Evolutionary conservation across 2,888 invertebrate species (phyloP).

Genomic region (Epirrita christyi): DNA sequence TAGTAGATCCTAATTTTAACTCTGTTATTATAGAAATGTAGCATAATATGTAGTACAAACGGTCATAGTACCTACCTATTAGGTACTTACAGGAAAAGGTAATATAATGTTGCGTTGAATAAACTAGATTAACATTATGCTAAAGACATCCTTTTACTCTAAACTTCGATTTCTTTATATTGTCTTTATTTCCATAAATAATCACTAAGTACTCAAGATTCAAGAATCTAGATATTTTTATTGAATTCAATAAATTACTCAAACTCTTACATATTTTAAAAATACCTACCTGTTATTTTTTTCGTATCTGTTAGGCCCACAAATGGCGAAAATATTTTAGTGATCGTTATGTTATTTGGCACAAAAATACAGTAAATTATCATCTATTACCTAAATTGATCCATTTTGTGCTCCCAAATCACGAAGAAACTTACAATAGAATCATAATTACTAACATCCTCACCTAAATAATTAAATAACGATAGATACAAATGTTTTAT

Average conservation of each 20-base stretch:
- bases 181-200: conserved; percentile 49
- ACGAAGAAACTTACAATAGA: conserved; percentile 38
- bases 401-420: conserved; percentile 68
- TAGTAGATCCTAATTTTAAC: too few species aligned
- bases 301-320: conserved; percentile 8
- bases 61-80: background rate
- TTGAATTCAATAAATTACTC: too few species aligned
- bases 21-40: too few species aligned
- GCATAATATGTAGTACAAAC: too few species aligned
- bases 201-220: too few species aligned
- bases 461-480: conserved; percentile 21
- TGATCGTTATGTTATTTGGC: conserved; percentile 44
- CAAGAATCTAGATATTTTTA: too few species aligned
- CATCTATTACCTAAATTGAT: conserved; percentile 49
- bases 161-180: conserved; percentile 50
- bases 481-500: too few species aligned
- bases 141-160: background rate
- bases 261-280: background rate
- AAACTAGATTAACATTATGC: conserved; percentile 46
- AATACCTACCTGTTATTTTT: background rate
- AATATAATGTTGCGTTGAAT: conserved; percentile 57
- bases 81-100: background rate
- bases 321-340: conserved; percentile 2
- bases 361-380: conserved; percentile 49
- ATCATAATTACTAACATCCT: conserved; percentile 8